A percentile compares a stretch with the other conserved stretches of the same genome.
These are phyloP conservation scores for Urocolius indicus DNA, from an alignment of 2,113 vertebrate species.

Conservation along the genomic window DNA sequence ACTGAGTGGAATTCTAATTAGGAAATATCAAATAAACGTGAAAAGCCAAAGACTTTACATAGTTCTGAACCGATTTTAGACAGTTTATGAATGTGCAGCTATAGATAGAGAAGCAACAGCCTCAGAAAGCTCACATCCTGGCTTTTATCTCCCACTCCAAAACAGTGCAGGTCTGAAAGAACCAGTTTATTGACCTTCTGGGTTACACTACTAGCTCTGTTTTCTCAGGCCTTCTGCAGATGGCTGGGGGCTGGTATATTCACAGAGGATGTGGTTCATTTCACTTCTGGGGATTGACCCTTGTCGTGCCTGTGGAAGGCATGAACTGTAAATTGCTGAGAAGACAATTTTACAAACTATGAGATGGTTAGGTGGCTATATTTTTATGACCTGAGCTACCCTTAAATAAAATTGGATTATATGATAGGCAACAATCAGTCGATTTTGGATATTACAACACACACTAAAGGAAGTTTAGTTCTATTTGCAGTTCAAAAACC, in stretches of 20 bases:
- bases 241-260: conserved; percentile 13
- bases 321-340: neutral
- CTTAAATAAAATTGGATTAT: neutral
- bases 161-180: neutral
- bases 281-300: conserved; percentile 26
- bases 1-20: conserved; percentile 5
- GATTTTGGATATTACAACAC: neutral
- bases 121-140: neutral
- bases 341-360: neutral
- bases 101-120: neutral
- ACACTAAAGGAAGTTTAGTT: neutral
- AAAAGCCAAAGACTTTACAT: neutral
- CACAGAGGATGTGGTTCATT: conserved; percentile 46
- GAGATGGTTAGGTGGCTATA: neutral
- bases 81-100: neutral
- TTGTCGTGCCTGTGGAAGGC: neutral
- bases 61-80: neutral
- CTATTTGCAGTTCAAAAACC: neutral
- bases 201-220: neutral
- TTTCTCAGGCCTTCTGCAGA: conserved; percentile 67
- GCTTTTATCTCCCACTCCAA: conserved; percentile 18
- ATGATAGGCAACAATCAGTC: neutral
- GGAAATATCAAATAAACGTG: conserved; percentile 22
- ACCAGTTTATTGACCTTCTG: conserved; percentile 40
- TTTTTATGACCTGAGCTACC: neutral